A percentile compares a stretch with the other conserved stretches of the same genome.
Conservation (phyloP, 2,797 vertebrate species). For the Notamacropus eugenii region DNA sequence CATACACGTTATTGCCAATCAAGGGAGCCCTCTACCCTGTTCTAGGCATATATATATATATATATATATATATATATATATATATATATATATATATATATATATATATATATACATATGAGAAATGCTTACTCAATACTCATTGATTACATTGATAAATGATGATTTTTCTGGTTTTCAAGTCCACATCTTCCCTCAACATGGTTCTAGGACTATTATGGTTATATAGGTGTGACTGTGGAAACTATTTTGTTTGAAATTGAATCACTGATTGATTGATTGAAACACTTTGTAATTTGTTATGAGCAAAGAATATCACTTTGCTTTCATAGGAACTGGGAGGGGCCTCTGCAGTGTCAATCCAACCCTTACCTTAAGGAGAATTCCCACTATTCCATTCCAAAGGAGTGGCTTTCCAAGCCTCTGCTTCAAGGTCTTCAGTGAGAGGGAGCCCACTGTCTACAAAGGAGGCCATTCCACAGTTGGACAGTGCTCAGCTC, state of each 20-base stretch:
- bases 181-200: too few relatives aligned
- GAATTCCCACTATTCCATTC: too few relatives aligned
- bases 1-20: neutral
- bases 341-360: too few relatives aligned
- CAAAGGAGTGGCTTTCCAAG: too few relatives aligned
- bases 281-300: constrained; percentile 9
- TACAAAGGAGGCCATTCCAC: too few relatives aligned
- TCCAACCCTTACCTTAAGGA: too few relatives aligned
- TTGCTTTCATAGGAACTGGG: too few relatives aligned
- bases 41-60: neutral
- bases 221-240: neutral
- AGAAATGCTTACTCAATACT: neutral
- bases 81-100: too few relatives aligned
- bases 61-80: too few relatives aligned
- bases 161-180: neutral
- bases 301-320: constrained; percentile 17
- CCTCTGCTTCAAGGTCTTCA: too few relatives aligned
- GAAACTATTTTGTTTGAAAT: constrained; percentile 1
- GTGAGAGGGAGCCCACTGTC: too few relatives aligned
- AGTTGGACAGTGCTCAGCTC: neutral
- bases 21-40: neutral
- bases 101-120: neutral
- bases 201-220: neutral
- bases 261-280: neutral
- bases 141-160: neutral